Conservation (phyloP, 23 tunicate genomes). For the Ciona savignyi region DNA sequence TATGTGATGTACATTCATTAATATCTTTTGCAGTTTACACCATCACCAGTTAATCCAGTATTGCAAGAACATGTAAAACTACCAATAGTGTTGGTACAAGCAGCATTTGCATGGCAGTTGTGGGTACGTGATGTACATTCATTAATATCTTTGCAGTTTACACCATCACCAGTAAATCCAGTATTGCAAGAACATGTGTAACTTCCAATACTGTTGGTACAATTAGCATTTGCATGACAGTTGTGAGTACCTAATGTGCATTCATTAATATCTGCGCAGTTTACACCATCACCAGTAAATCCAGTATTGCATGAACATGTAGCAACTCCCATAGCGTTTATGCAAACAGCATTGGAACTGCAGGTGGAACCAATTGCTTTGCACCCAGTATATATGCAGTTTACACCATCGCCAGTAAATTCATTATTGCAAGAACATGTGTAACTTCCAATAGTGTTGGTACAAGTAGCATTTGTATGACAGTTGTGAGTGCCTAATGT, state of each 20-base stretch:
- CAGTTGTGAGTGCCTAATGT: conserved; percentile 3
- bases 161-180: conserved; percentile 18
- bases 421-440: conserved; percentile 24
- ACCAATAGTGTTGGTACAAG: conserved; percentile 29
- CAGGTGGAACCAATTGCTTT: neutral
- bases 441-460: conserved; percentile 5
- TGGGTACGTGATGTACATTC: conserved; percentile 22
- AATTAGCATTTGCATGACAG: conserved; percentile 1
- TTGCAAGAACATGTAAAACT: conserved; percentile 30
- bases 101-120: conserved; percentile 22
- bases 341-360: neutral
- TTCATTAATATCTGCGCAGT: conserved; percentile 16
- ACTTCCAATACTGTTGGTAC: conserved; percentile 6
- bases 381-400: conserved; percentile 4
- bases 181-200: conserved; percentile 8
- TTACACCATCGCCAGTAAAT: conserved; percentile 12
- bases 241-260: neutral
- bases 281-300: conserved; percentile 9
- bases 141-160: conserved; percentile 33
- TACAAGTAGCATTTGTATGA: conserved; percentile 4
- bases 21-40: neutral
- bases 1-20: neutral
- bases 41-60: conserved; percentile 27
- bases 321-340: neutral
- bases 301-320: conserved; percentile 25